A percentile compares a stretch with the other conserved stretches of the same genome.
Conservation (phyloP, 2,113 vertebrate species). For the Halcyon malimbica region DNA sequence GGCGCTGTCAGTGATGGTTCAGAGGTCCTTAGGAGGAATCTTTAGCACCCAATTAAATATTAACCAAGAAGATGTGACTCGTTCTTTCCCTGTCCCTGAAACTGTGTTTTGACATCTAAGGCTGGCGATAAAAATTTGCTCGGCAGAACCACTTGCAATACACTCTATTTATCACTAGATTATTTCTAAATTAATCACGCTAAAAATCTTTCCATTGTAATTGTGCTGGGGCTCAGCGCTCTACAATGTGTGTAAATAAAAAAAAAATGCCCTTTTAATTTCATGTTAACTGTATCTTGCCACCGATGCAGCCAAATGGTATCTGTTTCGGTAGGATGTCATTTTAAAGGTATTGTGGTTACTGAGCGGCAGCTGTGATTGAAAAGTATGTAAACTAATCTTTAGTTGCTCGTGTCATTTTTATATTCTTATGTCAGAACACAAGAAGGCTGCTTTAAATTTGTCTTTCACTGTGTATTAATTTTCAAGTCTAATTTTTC, state of each 20-base stretch:
- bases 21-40: slow-evolving; percentile 70
- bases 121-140: slow-evolving; percentile 58
- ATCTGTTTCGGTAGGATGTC: slow-evolving; percentile 76
- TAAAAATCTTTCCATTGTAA: slow-evolving; percentile 61
- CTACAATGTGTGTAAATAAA: slow-evolving; percentile 42
- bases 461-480: slow-evolving; percentile 83
- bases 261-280: slow-evolving; percentile 68
- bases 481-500: slow-evolving; percentile 75
- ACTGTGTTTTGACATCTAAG: slow-evolving; percentile 68
- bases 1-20: slow-evolving; percentile 48
- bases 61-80: slow-evolving; percentile 67
- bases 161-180: slow-evolving; percentile 57
- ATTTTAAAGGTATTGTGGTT: slow-evolving; percentile 84
- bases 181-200: slow-evolving; percentile 67
- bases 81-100: slow-evolving; percentile 57
- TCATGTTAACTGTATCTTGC: slow-evolving; percentile 35
- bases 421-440: slow-evolving; percentile 82
- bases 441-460: slow-evolving; percentile 83
- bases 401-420: slow-evolving; percentile 83
- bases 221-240: slow-evolving; percentile 45
- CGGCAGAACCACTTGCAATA: slow-evolving; percentile 40
- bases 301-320: slow-evolving; percentile 38
- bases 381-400: slow-evolving; percentile 86
- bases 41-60: slow-evolving; percentile 75
- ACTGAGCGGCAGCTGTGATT: slow-evolving; percentile 81